Evolutionary conservation across 2,797 vertebrate genomes (phyloP).

Genomic region (Zonotrichia albicollis): DNA sequence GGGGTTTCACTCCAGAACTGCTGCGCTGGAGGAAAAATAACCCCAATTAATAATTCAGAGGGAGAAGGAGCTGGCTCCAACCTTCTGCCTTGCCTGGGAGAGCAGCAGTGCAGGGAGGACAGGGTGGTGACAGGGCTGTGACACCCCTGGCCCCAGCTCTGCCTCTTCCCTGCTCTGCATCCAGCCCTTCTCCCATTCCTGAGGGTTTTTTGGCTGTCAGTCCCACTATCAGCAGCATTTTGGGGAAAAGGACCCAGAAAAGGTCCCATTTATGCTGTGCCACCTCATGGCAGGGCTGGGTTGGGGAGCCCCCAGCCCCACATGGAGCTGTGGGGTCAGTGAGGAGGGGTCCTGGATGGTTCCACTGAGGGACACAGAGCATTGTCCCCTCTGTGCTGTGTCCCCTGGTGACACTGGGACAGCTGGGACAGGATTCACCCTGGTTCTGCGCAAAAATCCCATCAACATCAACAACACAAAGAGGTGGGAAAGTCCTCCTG

Average conservation of each 20-base stretch:
- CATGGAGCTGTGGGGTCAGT: fast-evolving
- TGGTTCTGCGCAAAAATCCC: background rate
- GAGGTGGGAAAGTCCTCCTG: fast-evolving
- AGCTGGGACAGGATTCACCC: background rate
- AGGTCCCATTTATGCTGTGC: background rate
- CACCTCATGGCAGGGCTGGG: background rate
- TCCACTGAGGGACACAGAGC: background rate
- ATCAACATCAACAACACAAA: background rate
- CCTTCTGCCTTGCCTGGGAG: background rate
- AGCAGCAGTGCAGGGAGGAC: background rate
- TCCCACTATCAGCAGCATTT: background rate
- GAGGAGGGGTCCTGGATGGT: background rate
- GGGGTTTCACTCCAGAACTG: background rate
- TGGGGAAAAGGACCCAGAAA: background rate
- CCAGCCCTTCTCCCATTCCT: background rate
- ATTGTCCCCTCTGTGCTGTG: fast-evolving
- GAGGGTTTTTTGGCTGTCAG: fast-evolving
- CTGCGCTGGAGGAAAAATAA: background rate
- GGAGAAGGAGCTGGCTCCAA: slow-evolving; percentile 7
- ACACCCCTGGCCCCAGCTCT: background rate
- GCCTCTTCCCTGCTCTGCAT: background rate
- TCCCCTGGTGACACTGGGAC: fast-evolving
- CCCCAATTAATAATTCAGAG: slow-evolving; percentile 22
- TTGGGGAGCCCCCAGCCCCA: background rate
- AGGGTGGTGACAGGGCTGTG: background rate